Evolutionary conservation across 2,888 invertebrate genomes (phyloP), one percentile per base, ranked within the genome.

Genomic region (Acleris cristana): DNA sequence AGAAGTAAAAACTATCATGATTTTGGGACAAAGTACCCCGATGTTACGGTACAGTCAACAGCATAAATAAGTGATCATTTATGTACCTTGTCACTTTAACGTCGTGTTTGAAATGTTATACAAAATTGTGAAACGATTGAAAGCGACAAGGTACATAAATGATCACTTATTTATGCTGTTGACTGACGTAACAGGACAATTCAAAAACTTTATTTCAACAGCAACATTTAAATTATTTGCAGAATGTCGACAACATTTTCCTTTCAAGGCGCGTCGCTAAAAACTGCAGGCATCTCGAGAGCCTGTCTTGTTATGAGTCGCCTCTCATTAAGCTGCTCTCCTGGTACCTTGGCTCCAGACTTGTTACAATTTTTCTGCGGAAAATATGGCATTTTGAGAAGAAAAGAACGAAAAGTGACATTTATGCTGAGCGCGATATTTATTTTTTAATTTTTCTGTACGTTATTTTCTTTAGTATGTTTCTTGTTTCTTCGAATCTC

Each of bases 251-350:
- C 26, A 26, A 60, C 40, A 26, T 60, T 65, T 65, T 55, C 16
- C 60, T 49, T 65, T 65, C 49, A 61, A 65, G 54, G 12, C 40
- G 34, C 55, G 49, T 65, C 51, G 55, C 44, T 49, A 30, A n/a
- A 49, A 34, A 40, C 48, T 55, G 60, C 40, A 44, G 55, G 55
- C 26, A 45, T 56, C 51, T 62, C 45, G 66, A 61, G 62, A 55
- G 60, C 59, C 61, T 66, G 61, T 66, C 61, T 62, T 66, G 62
- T 66, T 66, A 66, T 53, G 61, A 57, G 62, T 53, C 65, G 61
- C 57, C 57, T 62, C 66, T 66, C 61, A 66, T 66, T 66, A 66
- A 61, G 54, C 44, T 56, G 66, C 45, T 44, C 56, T 34, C 66
- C 66, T 66, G 62, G 66, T 66, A 61, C 16, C 55, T 55, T n/a